Conservation (phyloP, 2,888 invertebrate genomes). For the Cephus runcator region DNA sequence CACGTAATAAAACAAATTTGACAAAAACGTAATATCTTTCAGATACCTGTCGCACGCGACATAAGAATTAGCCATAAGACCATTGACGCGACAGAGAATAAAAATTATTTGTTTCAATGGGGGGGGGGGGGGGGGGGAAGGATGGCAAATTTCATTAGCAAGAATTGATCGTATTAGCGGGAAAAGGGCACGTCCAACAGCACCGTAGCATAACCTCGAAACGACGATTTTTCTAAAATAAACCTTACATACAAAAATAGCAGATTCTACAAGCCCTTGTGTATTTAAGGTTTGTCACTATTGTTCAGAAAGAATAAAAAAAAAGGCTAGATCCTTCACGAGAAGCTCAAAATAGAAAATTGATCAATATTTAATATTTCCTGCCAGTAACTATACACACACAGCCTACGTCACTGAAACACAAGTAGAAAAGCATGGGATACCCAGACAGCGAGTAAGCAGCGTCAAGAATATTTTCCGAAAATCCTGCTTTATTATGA, state of each 20-base stretch:
- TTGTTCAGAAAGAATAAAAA: too few species aligned
- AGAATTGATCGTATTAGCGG: not conserved
- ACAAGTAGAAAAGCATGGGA: not conserved
- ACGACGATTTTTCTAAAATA: not conserved
- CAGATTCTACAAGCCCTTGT: not conserved
- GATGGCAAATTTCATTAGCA: not conserved
- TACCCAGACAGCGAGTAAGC: not conserved
- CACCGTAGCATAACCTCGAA: not conserved
- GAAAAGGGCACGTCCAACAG: not conserved
- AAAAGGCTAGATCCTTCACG: too few species aligned
- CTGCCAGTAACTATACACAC: not conserved
- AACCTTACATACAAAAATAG: not conserved
- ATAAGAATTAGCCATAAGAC: not conserved
- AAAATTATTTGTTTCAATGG: not conserved
- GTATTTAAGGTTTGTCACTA: not conserved
- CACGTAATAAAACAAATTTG: not conserved
- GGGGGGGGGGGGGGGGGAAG: too few species aligned
- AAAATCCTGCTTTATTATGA: not conserved
- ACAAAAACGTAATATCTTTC: not conserved
- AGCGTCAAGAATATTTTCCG: not conserved
- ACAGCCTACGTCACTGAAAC: not conserved
- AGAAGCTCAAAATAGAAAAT: not conserved
- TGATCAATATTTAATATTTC: not conserved
- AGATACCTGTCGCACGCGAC: not conserved
- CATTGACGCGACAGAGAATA: not conserved